phyloP scores from a whole-genome alignment of 23 tunicate species.

The Botrylloides violaceus region DNA sequence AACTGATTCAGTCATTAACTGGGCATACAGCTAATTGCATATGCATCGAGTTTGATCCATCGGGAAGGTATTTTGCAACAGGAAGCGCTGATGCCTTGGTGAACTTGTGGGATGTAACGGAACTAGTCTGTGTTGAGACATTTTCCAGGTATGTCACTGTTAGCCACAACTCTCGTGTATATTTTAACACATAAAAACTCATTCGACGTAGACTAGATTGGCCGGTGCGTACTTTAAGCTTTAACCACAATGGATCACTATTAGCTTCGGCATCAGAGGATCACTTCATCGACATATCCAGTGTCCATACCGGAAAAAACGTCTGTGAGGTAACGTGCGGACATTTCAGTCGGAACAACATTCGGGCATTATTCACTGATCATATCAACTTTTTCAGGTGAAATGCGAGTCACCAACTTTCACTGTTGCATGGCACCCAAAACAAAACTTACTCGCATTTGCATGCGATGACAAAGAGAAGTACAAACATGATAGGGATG shows the following conservation, averaged over 20 bases:
- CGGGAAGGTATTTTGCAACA: constrained; percentile 94
- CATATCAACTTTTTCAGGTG: constrained; percentile 32
- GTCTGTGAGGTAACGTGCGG: constrained; percentile 59
- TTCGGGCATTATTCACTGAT: neutral
- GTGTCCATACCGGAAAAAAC: constrained; percentile 72
- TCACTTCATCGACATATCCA: constrained; percentile 84
- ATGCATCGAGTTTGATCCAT: constrained; percentile 82
- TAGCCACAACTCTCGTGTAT: neutral
- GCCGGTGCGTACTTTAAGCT: constrained; percentile 94
- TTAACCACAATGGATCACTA: constrained; percentile 66
- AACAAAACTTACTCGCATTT: constrained; percentile 61
- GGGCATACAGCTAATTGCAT: constrained; percentile 99
- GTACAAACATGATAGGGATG: constrained; percentile 58
- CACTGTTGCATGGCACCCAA: constrained; percentile 97
- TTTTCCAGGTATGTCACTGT: constrained; percentile 60
- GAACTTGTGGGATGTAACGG: constrained; percentile 79
- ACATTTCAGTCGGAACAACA: neutral
- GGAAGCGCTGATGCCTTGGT: constrained; percentile 99
- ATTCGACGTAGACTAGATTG: constrained; percentile 74
- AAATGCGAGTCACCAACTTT: constrained; percentile 93
- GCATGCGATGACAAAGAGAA: constrained; percentile 99
- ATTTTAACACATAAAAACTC: neutral
- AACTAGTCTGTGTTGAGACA: constrained; percentile 68
- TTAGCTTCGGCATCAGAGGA: constrained; percentile 97
- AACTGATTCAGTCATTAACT: constrained; percentile 54